Conservation (phyloP, 1,140 invertebrate genomes). For the Bradysia coprophila region DNA sequence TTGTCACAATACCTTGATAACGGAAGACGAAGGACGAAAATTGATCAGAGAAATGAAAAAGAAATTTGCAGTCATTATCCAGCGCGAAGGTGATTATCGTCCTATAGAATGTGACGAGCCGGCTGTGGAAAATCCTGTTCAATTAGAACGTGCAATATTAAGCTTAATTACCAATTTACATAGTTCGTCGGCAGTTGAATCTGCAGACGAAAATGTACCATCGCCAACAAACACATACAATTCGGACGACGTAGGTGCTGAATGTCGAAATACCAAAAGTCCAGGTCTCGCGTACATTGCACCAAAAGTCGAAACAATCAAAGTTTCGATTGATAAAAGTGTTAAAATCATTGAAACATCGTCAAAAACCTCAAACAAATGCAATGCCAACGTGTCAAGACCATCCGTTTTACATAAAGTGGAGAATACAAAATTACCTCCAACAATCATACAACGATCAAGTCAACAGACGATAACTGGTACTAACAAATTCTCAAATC, state of each 20-base stretch:
- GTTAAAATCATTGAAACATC: constrained; percentile 18
- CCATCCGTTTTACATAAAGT: not conserved
- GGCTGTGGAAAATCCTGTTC: constrained; percentile 39
- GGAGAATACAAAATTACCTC: not conserved
- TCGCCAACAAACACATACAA: constrained; percentile 13
- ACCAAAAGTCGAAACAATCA: constrained; percentile 26
- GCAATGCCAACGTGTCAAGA: not conserved
- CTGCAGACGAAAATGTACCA: constrained; percentile 17
- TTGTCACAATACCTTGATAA: constrained; percentile 64
- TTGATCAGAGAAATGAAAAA: constrained; percentile 52
- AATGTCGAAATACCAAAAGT: constrained; percentile 11
- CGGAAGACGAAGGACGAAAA: constrained; percentile 44
- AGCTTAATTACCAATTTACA: constrained; percentile 41
- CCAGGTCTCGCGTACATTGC: constrained; percentile 27
- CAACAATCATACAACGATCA: not conserved
- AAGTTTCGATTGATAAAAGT: constrained; percentile 30
- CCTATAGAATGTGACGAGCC: constrained; percentile 26
- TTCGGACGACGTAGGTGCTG: constrained; percentile 13
- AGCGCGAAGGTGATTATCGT: constrained; percentile 21
- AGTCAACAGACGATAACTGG: not conserved
- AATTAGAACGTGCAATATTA: constrained; percentile 43
- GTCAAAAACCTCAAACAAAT: constrained; percentile 3
- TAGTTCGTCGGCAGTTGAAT: constrained; percentile 2
- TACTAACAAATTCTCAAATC: no score
- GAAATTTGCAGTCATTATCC: constrained; percentile 39